Conservation (phyloP, 2,888 invertebrate species). For the Periphyllus acericola region DNA sequence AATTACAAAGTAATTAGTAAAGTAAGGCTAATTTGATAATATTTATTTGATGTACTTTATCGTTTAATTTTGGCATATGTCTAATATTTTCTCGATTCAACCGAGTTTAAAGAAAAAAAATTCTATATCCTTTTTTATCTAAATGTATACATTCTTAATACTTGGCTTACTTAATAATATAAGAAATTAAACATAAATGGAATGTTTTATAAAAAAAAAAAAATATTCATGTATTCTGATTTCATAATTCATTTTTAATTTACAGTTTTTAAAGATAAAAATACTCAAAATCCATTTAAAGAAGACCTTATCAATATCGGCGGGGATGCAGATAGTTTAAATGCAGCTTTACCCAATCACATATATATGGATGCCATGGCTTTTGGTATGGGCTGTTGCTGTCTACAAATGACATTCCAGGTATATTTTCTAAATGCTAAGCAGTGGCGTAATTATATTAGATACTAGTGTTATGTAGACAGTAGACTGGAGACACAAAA, state of each 20-base stretch:
- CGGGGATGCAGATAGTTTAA: slow-evolving; percentile 75
- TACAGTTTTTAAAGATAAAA: slow-evolving; percentile 87
- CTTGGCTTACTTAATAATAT: neutral
- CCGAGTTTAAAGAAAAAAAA: too few species aligned
- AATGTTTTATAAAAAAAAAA: neutral
- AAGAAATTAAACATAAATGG: neutral
- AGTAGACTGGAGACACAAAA: too few species aligned
- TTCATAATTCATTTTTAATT: slow-evolving; percentile 23
- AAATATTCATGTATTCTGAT: neutral
- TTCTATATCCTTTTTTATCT: too few species aligned
- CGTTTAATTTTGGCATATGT: too few species aligned
- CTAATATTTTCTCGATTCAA: too few species aligned
- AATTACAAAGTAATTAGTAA: too few species aligned
- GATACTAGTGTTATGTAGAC: too few species aligned
- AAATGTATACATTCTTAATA: neutral
- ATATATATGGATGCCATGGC: slow-evolving; percentile 99
- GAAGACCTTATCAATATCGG: slow-evolving; percentile 72
- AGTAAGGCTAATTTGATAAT: too few species aligned
- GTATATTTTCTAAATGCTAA: slow-evolving; percentile 66
- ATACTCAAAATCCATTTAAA: slow-evolving; percentile 83
- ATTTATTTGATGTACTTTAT: too few species aligned
- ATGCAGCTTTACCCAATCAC: slow-evolving; percentile 83
- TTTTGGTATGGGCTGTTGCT: slow-evolving; percentile 99
- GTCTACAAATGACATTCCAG: slow-evolving; percentile 92
- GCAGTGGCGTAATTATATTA: neutral